Evolutionary conservation across 1,140 invertebrate genomes (phyloP), one percentile per base, ranked within the genome.

Genomic region (Caerostris darwini): DNA sequence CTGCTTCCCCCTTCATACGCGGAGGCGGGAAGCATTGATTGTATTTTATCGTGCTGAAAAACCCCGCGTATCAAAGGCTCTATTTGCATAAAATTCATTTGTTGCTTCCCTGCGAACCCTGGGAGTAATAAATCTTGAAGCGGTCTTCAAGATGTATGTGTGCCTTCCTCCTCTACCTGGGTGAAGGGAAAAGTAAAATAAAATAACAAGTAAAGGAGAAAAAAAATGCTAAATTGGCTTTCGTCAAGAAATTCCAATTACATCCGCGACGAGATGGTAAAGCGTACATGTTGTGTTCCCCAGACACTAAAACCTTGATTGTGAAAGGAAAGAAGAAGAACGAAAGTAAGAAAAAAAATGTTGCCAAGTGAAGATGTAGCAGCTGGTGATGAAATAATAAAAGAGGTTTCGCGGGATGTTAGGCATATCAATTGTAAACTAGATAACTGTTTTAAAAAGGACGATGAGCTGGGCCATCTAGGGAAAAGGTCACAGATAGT

Each of bases 31-130:
- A n/a, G 12, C 82, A 7, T 85, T 57, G 82, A 85, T 85, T 85
- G 82, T 85, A 85, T 85, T 85, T 85, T 85, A 57, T 54, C 12
- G 82, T 54, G 12, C 58, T 57, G 82, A 85, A 85, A 85, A 85
- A 85, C 54, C 50, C 53, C 5, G 82, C 67, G 61, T 54, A 88
- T 88, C 58, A 88, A 88, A 64, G 86, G 50, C 1, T 88, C 58
- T 67, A 88, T 88, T 88, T 88, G 86, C 86, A 88, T 88, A 88
- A 88, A 88, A 88, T 88, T 88, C 86, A 88, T 88, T 88, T 88
- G 86, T 88, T 64, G 86, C 85, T 88, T 34, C 58, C 56, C 50
- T n/a, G 82, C 53, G 53, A 56, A 64, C n/a, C 86, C 12, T n/a
- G 34, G 19, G 61, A 67, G 86, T n/a, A 88, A 88, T 88, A 88